A percentile compares a stretch with the other conserved stretches of the same genome.
Evolutionary conservation across 2,113 vertebrate species (phyloP).

Genomic region (Brachyhypopomus occidentalis): DNA sequence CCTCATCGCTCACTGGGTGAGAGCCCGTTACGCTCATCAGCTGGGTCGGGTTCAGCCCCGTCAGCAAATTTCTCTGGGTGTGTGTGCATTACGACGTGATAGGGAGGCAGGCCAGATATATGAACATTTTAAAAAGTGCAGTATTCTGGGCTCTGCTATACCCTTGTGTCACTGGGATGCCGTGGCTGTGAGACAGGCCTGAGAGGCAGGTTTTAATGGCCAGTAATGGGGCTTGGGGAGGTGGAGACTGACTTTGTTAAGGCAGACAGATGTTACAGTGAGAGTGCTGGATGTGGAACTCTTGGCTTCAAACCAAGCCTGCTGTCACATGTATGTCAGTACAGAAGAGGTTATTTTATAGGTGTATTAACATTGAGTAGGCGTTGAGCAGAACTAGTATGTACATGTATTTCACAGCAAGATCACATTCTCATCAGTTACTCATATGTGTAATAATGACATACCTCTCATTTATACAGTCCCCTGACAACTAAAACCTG

Average conservation of each 20-base stretch:
- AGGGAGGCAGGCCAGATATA: constrained; percentile 63
- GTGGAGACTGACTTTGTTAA: constrained; percentile 44
- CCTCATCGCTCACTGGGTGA: constrained; percentile 77
- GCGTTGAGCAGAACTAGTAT: too few relatives aligned
- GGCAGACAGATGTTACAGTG: constrained; percentile 26
- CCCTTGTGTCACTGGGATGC: constrained; percentile 58
- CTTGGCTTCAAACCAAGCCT: constrained; percentile 27
- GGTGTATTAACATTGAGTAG: too few relatives aligned
- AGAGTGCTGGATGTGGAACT: constrained; percentile 11
- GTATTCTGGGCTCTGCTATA: constrained; percentile 48
- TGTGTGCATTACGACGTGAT: constrained; percentile 6
- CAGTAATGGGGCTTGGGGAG: constrained; percentile 44
- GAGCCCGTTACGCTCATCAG: constrained; percentile 75
- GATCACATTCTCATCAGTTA: too few relatives aligned
- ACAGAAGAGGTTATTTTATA: neutral
- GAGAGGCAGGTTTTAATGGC: constrained; percentile 59
- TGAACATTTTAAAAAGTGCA: constrained; percentile 51
- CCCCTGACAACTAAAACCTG: too few relatives aligned
- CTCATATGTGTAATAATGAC: too few relatives aligned
- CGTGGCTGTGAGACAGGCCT: constrained; percentile 55
- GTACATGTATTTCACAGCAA: too few relatives aligned
- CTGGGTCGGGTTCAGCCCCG: constrained; percentile 69
- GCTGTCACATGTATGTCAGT: constrained; percentile 35
- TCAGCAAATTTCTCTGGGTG: constrained; percentile 71
- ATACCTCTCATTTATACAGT: too few relatives aligned